These are phyloP conservation scores for Brachionus rubens DNA, from an alignment of 1,140 invertebrate species.

Conservation along the genomic window DNA sequence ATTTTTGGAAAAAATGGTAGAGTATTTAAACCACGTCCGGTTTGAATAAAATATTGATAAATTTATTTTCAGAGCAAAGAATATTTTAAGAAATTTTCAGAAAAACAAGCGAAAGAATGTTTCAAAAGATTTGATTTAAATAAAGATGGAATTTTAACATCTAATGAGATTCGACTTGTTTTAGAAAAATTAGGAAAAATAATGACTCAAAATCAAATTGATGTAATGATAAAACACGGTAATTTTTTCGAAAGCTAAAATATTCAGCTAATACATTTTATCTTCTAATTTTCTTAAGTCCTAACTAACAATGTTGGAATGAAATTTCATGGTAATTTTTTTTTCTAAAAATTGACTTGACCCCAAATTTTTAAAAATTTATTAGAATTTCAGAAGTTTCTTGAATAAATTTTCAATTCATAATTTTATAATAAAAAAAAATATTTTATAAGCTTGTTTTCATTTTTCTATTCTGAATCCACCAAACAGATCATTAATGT, in stretches of 20 bases:
- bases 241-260: not conserved
- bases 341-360: not conserved
- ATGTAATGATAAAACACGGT: conserved; percentile 41
- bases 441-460: not conserved
- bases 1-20: conserved; percentile 34
- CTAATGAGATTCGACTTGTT: conserved; percentile 19
- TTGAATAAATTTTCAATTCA: not conserved
- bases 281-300: not conserved
- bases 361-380: not conserved
- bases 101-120: conserved; percentile 21
- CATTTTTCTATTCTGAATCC: too few species aligned
- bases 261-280: not conserved
- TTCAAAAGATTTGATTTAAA: conserved; percentile 43
- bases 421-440: not conserved
- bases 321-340: too few species aligned
- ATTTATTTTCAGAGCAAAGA: not conserved
- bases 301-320: not conserved
- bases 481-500: too few species aligned
- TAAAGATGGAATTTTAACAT: not conserved
- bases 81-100: conserved; percentile 1
- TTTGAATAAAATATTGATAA: too few species aligned
- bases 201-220: conserved; percentile 44
- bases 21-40: too few species aligned
- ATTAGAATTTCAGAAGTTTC: conserved; percentile 31
- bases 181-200: conserved; percentile 41